Conservation (phyloP, 2,888 invertebrate genomes). For the Pristionchus exspectatus region DNA sequence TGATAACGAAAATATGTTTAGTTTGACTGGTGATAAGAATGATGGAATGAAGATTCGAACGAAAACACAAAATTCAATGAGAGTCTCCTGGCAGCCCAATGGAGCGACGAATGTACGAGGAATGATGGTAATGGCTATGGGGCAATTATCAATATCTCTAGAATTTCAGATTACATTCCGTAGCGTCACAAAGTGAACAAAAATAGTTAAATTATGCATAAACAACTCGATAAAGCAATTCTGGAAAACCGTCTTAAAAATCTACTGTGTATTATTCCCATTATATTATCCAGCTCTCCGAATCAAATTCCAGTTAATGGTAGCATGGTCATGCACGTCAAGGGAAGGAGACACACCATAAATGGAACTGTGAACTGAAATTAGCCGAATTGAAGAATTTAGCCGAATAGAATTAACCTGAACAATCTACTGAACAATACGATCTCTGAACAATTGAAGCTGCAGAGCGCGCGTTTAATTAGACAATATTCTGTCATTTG, state of each 20-base stretch:
- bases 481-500: neutral
- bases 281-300: neutral
- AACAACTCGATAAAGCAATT: neutral
- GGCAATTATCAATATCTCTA: neutral
- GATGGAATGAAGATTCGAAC: neutral
- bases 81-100: neutral
- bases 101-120: neutral
- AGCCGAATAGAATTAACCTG: neutral
- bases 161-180: neutral
- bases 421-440: neutral
- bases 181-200: neutral
- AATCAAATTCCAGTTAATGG: constrained; percentile 4
- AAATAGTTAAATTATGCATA: neutral
- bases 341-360: neutral
- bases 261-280: neutral
- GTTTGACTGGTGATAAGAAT: constrained; percentile 7
- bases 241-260: neutral
- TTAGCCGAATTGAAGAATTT: no score
- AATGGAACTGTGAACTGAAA: constrained; percentile 18
- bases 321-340: neutral
- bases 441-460: neutral
- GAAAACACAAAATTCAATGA: neutral
- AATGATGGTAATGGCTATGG: neutral
- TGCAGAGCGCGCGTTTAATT: neutral
- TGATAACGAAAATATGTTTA: neutral